Evolutionary conservation across 1,140 invertebrate species (phyloP).

Genomic region (Trichonephila inaurata): DNA sequence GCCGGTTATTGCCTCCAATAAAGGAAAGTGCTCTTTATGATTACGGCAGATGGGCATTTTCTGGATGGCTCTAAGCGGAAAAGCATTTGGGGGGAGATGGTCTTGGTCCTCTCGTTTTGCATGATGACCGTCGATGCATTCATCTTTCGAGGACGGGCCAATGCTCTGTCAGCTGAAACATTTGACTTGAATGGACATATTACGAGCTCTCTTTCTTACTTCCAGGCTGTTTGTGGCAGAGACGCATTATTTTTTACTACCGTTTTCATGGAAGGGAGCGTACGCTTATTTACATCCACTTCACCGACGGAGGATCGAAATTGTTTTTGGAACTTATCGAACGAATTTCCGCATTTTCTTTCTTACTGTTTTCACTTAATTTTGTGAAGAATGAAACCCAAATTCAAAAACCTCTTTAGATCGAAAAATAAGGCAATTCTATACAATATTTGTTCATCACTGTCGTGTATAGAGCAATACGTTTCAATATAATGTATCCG

Average conservation of each 20-base stretch:
- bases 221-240: background rate
- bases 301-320: background rate
- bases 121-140: background rate
- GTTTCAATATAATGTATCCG: no score
- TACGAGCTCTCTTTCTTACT: background rate
- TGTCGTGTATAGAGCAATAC: no score
- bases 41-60: conserved; percentile 3
- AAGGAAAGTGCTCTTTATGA: conserved; percentile 35
- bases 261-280: background rate
- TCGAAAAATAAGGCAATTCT: no score
- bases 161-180: conserved; percentile 10
- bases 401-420: no score
- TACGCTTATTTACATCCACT: conserved; percentile 7
- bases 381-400: no score
- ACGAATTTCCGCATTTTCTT: no score
- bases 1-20: conserved; percentile 17
- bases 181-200: conserved; percentile 24
- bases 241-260: background rate
- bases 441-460: no score
- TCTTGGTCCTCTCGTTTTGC: background rate
- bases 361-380: no score
- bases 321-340: background rate
- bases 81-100: background rate
- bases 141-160: background rate
- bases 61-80: background rate